Base-by-base conservation (phyloP, 2,113 vertebrate genomes). In the Labrus mixtus region DNA sequence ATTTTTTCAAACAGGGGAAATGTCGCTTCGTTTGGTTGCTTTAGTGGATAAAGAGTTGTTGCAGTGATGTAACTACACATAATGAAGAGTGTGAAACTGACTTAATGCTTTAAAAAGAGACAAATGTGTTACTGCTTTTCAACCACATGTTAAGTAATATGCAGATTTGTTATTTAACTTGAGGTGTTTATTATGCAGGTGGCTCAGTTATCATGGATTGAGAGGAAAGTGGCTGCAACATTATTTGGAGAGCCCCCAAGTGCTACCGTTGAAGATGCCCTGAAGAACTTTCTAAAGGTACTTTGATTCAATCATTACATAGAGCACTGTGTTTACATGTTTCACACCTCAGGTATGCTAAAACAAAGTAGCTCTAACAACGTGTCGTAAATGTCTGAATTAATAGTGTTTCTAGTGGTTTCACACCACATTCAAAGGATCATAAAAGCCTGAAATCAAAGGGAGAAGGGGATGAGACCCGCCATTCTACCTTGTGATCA, bases 211-310 rank as follows among this genome's bases (percentile, higher is more conserved):
- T 97, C 96, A 6, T 99, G 98, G 98, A 90, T 99, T 78, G 97
- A 99, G 90, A 97, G 95, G 85, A 99, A 97, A 91, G 96, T 98
- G 70, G 97, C 97, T 69, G 73, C 97, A 77, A 94, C 97, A 71
- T 89, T 99, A 25, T 99, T 98, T 94, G 96, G 95, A 67, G 93
- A 96, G 72, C 95, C 96, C 81, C 98, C 97, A n/a, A 95, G 93
- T 73, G 95, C 97, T 77, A 96, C 96, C 16, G 58, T 98, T 58
- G 92, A 96, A 72, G 98, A 98, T 50, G 96, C 98, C 57, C 80
- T 99, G 62, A 87, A 93, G 55, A 95, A 97, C 85, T 99, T 99
- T 76, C 95, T 97, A 2, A 98, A 97, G 96, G 97, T 98, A 81
- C 8, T 13, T 37, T 10, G 51, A 48, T 25, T 58, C 8, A 8